phyloP scores from a whole-genome alignment of 2,797 vertebrate genomes.

The Chloroceryle inda region DNA sequence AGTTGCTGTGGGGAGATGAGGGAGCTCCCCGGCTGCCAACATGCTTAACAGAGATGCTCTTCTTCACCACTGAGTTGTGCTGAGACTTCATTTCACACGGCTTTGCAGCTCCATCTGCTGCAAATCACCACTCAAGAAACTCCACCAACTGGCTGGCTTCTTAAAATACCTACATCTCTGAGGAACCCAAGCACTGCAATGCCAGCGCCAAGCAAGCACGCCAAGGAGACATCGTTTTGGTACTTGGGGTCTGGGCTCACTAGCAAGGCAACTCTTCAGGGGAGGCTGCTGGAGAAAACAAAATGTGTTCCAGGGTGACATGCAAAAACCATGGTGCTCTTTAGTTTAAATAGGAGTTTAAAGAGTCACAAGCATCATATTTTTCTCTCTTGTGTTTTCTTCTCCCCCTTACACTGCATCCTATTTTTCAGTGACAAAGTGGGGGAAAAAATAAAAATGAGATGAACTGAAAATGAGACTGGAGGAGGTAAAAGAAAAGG shows the following conservation, averaged over 20 bases:
- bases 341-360: neutral
- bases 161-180: slow-evolving; percentile 39
- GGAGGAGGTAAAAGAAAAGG: neutral
- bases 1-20: neutral
- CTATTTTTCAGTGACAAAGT: neutral
- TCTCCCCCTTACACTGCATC: rapidly evolving
- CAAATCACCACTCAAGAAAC: slow-evolving; percentile 29
- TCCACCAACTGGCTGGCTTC: neutral
- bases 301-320: neutral
- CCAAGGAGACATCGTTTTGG: neutral
- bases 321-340: neutral
- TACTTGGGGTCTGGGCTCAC: neutral
- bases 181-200: neutral
- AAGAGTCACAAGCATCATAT: neutral
- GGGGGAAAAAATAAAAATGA: neutral
- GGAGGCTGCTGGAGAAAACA: neutral
- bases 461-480: neutral
- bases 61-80: neutral
- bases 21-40: neutral
- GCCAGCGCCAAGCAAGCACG: neutral
- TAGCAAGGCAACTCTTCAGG: neutral
- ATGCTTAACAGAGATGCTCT: neutral
- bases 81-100: neutral
- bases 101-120: slow-evolving; percentile 54
- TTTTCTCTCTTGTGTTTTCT: neutral